Evolutionary conservation across 2,797 vertebrate genomes (phyloP), one percentile per base, ranked within the genome.

Genomic region (Enteromius afrohamiltoni): DNA sequence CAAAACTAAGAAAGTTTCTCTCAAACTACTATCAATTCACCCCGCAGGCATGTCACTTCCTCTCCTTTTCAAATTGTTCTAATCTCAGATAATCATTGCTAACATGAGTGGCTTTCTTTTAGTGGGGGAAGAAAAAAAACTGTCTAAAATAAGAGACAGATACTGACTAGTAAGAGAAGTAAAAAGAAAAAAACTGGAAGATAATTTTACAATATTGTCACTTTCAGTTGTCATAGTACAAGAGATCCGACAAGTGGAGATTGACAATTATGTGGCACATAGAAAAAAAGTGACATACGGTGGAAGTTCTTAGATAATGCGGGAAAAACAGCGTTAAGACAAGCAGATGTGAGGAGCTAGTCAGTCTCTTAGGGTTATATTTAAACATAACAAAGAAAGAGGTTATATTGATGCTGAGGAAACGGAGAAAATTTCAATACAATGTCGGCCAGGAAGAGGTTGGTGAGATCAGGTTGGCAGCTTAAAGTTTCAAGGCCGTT

Each of bases 331-430:
- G 23, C 2, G 0, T 49, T 3, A 4, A 23, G 37, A 55, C 49
- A 40, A 23, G 49, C 49, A 80, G 49, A 58, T 69, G 37, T 65
- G 8, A 3, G 17, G 17, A 51, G 10, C 34, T 26, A 64, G 74
- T 68, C 74, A 34, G 17, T 79, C 79, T 79, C 58, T 77, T 75
- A 55, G 19, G 75, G 75, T 86, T 84, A 85, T 58, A 79, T 68
- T 40, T 45, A 62, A 79, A 83, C 69, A 76, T 84, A 82, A 84
- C 81, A 84, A 84, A 85, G 69, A 83, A 83, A 86, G 65, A 45
- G 3, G 47, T 78, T 49, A 73, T 79, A 85, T 84, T 69, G 51
- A 81, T 69, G 42, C 17, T 2, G n/a, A 74, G 47, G 53, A 31
- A 62, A 62, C 6, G 1, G 14, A 14, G 73, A 47, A 45, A 34